phyloP scores from a whole-genome alignment of 2,113 vertebrate species.

The Desmodus rotundus region DNA sequence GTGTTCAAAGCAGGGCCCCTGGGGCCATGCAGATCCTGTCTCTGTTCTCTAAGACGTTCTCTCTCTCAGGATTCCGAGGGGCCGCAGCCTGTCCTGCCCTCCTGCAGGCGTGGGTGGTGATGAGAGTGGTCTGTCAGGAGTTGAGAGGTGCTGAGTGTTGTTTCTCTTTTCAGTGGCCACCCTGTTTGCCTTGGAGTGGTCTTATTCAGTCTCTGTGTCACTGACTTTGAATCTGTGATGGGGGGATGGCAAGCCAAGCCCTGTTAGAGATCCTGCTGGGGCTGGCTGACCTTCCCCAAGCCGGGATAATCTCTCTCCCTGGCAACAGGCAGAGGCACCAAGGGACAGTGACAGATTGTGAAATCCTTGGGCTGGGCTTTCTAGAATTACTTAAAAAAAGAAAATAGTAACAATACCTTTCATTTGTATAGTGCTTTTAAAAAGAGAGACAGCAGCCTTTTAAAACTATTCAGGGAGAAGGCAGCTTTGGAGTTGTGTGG shows the following conservation, averaged over 20 bases:
- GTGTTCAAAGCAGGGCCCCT: constrained; percentile 43
- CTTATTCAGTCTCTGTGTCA: not conserved
- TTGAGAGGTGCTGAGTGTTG: not conserved
- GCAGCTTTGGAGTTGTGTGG: not conserved
- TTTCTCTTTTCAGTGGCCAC: constrained; percentile 6
- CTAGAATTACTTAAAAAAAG: constrained; percentile 70
- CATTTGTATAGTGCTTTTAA: not conserved
- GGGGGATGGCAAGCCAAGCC: constrained; percentile 14
- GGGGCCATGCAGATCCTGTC: constrained; percentile 41
- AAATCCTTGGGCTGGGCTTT: constrained; percentile 65
- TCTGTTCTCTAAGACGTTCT: constrained; percentile 29
- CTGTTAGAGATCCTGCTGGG: constrained; percentile 39
- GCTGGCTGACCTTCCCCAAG: constrained; percentile 73
- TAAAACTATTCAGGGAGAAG: constrained; percentile 6
- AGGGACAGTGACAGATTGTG: constrained; percentile 70
- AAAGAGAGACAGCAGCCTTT: not conserved
- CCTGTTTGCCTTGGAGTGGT: constrained; percentile 40
- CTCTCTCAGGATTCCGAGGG: not conserved
- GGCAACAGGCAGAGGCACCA: constrained; percentile 68
- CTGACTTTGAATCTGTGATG: not conserved
- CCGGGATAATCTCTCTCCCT: constrained; percentile 73
- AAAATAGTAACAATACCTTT: constrained; percentile 40
- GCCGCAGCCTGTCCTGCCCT: not conserved
- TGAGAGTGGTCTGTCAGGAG: not conserved
- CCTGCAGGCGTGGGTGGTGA: constrained; percentile 25